Evolutionary conservation across 2,797 vertebrate genomes (phyloP).

Genomic region (Coregonus suidteri): DNA sequence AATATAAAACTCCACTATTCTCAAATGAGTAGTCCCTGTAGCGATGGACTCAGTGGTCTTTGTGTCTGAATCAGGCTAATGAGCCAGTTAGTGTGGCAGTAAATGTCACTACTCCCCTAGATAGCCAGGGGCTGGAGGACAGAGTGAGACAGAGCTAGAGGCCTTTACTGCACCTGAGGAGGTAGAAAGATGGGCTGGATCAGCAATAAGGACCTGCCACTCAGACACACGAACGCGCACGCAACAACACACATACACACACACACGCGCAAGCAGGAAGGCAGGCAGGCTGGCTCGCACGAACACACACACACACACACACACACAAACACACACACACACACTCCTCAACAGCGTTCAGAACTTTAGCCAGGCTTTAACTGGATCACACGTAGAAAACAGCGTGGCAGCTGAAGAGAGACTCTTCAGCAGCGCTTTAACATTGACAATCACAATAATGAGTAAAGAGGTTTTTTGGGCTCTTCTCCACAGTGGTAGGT

Average conservation of each 20-base stretch:
- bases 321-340: neutral
- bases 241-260: neutral
- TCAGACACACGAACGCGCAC: neutral
- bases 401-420: slow-evolving; percentile 24
- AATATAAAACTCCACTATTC: slow-evolving; percentile 36
- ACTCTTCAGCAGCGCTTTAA: slow-evolving; percentile 62
- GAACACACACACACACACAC: slow-evolving; percentile 27
- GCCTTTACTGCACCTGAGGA: slow-evolving; percentile 65
- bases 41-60: neutral
- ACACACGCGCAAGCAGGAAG: neutral
- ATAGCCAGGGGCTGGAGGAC: slow-evolving; percentile 61
- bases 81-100: slow-evolving; percentile 74
- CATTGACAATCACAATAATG: slow-evolving; percentile 71
- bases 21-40: neutral
- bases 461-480: slow-evolving; percentile 78
- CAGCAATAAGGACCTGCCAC: slow-evolving; percentile 54
- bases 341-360: neutral
- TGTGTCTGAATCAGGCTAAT: slow-evolving; percentile 68
- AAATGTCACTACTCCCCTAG: slow-evolving; percentile 76
- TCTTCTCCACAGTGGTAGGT: slow-evolving; percentile 67
- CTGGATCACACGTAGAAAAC: neutral
- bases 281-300: slow-evolving; percentile 18
- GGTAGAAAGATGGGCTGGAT: slow-evolving; percentile 51
- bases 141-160: slow-evolving; percentile 63
- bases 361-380: neutral